Base-by-base conservation (phyloP, 2,797 vertebrate genomes). In the Ammospiza maritima region DNA sequence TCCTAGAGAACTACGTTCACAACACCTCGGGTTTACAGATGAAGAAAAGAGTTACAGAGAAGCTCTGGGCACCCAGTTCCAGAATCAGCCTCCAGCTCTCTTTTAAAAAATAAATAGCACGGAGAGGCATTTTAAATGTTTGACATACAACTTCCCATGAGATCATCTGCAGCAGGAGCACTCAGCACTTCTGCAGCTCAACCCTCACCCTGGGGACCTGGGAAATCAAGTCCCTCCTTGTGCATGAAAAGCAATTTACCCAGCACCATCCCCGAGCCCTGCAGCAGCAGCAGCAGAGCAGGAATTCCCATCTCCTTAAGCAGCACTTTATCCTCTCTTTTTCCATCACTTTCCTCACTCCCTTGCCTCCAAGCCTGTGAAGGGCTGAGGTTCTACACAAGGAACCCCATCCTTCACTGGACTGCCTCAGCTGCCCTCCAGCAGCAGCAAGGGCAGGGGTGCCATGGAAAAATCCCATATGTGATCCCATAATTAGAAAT, bases 41-140 rank as follows among this genome's bases (percentile, higher is more conserved):
- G 2, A 94, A 73, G 71, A 71, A 89, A 85, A 80, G 70, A 89
- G 67, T 65, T 48, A 88, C 47, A 87, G 80, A 91, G 60, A n/a
- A 88, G 56, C 87, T 92, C 54, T 32, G 47, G 50, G 84, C 89
- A 74, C 25, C 61, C 79, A 69, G 73, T 62, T 77, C 64, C 76
- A 86, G 61, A 66, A 77, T 34, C 62, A 89, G 94, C 83, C 89
- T 86, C 29, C 76, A 90, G 89, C 88, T 85, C 34, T 42, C 61
- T 64, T 89, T 96, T 61, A 65, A 60, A 54, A 95, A 89, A 84
- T 50, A 94, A 95, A 94, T 42, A 91, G 88, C 88, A 79, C 5
- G 0, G 3, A 86, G 85, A 6, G 0, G 90, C 60, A 27, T 78
- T 93, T 91, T 74, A 22, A 30, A 71, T 11, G 64, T 74, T 78